These are phyloP conservation scores for Brachionus plicatilis DNA, from an alignment of 1,140 invertebrate species.

Conservation along the genomic window DNA sequence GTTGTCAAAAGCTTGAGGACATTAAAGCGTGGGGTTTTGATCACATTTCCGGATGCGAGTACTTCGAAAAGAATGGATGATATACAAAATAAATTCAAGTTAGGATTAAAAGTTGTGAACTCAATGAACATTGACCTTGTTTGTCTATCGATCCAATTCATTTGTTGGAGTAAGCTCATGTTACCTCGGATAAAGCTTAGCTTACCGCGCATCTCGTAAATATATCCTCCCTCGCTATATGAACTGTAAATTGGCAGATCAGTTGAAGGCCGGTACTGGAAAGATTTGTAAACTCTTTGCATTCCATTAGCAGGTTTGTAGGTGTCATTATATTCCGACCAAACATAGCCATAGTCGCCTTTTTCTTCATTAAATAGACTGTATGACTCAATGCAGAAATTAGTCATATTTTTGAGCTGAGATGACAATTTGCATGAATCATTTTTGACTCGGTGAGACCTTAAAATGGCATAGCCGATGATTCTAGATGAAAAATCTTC, in stretches of 20 bases:
- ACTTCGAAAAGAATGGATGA: slow-evolving; percentile 58
- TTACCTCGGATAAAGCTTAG: slow-evolving; percentile 48
- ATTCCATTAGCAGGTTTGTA: not conserved
- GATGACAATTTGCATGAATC: not conserved
- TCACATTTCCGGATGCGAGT: slow-evolving; percentile 57
- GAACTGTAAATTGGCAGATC: slow-evolving; percentile 54
- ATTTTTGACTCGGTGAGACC: slow-evolving; percentile 51
- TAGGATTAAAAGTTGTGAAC: slow-evolving; percentile 61
- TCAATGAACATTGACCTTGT: slow-evolving; percentile 61
- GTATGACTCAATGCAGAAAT: not conserved
- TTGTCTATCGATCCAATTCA: slow-evolving; percentile 60
- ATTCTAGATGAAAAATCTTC: slow-evolving; percentile 59
- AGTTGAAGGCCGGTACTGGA: slow-evolving; percentile 39
- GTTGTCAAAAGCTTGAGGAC: slow-evolving; percentile 43
- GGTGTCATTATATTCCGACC: not conserved
- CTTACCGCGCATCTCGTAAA: slow-evolving; percentile 56
- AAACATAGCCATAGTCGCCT: not conserved
- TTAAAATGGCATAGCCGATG: slow-evolving; percentile 59
- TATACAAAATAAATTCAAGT: slow-evolving; percentile 59
- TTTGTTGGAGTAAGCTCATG: slow-evolving; percentile 52
- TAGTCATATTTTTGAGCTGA: not conserved
- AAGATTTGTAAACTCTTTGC: not conserved
- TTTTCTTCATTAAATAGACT: slow-evolving; percentile 38
- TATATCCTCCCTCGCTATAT: slow-evolving; percentile 61
- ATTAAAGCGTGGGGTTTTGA: slow-evolving; percentile 58